phyloP scores from a whole-genome alignment of 1,140 invertebrate genomes.

The Bombus consobrinus region DNA sequence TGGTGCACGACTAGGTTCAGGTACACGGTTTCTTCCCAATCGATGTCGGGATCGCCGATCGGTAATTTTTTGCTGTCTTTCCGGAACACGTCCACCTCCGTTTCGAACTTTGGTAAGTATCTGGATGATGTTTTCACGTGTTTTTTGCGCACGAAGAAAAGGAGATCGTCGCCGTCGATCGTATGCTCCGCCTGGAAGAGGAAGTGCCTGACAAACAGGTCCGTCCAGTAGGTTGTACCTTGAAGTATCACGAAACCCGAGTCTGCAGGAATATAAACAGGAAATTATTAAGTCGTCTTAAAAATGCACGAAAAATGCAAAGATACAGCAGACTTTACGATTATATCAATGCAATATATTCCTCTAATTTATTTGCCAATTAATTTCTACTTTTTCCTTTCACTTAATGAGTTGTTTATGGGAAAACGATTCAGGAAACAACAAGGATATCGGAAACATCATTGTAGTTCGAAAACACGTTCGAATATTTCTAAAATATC shows the following conservation, averaged over 20 bases:
- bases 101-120: slow-evolving; percentile 95
- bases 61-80: slow-evolving; percentile 98
- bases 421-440: too few species aligned
- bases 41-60: slow-evolving; percentile 96
- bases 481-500: too few species aligned
- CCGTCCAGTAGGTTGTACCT: slow-evolving; percentile 97
- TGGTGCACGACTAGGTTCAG: slow-evolving; percentile 99
- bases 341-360: too few species aligned
- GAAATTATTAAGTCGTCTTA: not conserved
- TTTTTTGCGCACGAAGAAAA: slow-evolving; percentile 97
- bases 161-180: slow-evolving; percentile 95
- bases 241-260: slow-evolving; percentile 95
- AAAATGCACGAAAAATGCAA: too few species aligned
- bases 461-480: too few species aligned
- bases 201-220: slow-evolving; percentile 97
- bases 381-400: too few species aligned
- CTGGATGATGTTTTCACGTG: slow-evolving; percentile 93
- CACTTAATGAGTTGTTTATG: too few species aligned
- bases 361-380: too few species aligned
- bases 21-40: slow-evolving; percentile 99
- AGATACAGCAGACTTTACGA: too few species aligned
- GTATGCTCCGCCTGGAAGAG: slow-evolving; percentile 92
- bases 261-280: slow-evolving; percentile 84
- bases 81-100: slow-evolving; percentile 97
- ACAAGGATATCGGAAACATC: too few species aligned